phyloP scores from a whole-genome alignment of 2,797 vertebrate genomes.

The Halcyon chelicuti region DNA sequence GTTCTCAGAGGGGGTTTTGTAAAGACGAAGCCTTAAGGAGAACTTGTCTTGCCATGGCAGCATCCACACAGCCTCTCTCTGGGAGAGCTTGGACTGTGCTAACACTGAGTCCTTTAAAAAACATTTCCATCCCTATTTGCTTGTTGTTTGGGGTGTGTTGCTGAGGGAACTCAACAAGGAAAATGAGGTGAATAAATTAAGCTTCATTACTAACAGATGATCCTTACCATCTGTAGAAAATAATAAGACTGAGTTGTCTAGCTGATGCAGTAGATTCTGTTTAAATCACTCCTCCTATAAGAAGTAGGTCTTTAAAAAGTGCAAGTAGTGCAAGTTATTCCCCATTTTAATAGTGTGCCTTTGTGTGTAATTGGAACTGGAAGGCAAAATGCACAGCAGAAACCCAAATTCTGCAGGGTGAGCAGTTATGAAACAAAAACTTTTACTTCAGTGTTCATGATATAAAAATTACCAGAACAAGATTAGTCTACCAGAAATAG shows the following conservation, averaged over 20 bases:
- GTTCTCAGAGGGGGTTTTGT: not conserved
- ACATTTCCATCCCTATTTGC: not conserved
- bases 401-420: not conserved
- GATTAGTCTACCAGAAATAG: not conserved
- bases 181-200: not conserved
- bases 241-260: not conserved
- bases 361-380: slow-evolving; percentile 3
- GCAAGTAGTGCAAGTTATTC: not conserved
- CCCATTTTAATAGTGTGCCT: not conserved
- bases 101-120: not conserved
- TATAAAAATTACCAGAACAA: not conserved
- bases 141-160: not conserved
- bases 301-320: not conserved
- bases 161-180: not conserved
- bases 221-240: not conserved
- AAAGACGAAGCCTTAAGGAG: not conserved
- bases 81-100: not conserved
- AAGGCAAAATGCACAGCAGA: not conserved
- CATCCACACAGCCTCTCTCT: not conserved
- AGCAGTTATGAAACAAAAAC: not conserved
- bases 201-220: not conserved
- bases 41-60: not conserved
- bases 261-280: not conserved
- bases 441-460: not conserved
- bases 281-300: not conserved